Conservation (phyloP, 2,888 invertebrate genomes). For the Nebria brevicollis region DNA sequence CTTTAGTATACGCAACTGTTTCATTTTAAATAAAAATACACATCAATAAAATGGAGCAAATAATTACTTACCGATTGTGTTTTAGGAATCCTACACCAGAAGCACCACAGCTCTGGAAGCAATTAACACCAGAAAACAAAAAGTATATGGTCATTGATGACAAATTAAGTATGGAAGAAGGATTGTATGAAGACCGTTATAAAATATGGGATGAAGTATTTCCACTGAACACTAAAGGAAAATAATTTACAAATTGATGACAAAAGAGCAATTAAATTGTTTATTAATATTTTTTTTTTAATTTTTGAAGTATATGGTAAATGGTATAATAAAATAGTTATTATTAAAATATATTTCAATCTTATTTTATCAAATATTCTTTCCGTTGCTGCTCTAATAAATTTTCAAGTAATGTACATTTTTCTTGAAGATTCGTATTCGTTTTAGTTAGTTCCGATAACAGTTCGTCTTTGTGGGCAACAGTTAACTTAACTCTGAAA, state of each 20-base stretch:
- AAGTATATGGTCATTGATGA: conserved; percentile 62
- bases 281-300: neutral
- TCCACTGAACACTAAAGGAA: conserved; percentile 51
- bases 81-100: conserved; percentile 64
- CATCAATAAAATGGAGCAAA: neutral
- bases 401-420: conserved; percentile 78
- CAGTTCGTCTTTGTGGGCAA: conserved; percentile 82
- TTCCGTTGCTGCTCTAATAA: conserved; percentile 81
- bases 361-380: conserved; percentile 68
- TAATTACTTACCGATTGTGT: conserved; percentile 32
- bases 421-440: conserved; percentile 74
- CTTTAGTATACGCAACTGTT: neutral
- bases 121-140: conserved; percentile 57
- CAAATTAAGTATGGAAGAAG: conserved; percentile 58
- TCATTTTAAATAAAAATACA: neutral
- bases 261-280: neutral
- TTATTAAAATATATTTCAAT: conserved; percentile 17
- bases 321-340: conserved; percentile 14
- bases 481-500: conserved; percentile 79
- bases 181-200: conserved; percentile 60
- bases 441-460: conserved; percentile 78
- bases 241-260: neutral
- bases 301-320: neutral
- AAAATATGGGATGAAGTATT: conserved; percentile 61
- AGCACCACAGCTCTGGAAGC: conserved; percentile 59